Evolutionary conservation across 2,113 vertebrate genomes (phyloP), one percentile per base, ranked within the genome.

Genomic region (Alexandromys fortis): DNA sequence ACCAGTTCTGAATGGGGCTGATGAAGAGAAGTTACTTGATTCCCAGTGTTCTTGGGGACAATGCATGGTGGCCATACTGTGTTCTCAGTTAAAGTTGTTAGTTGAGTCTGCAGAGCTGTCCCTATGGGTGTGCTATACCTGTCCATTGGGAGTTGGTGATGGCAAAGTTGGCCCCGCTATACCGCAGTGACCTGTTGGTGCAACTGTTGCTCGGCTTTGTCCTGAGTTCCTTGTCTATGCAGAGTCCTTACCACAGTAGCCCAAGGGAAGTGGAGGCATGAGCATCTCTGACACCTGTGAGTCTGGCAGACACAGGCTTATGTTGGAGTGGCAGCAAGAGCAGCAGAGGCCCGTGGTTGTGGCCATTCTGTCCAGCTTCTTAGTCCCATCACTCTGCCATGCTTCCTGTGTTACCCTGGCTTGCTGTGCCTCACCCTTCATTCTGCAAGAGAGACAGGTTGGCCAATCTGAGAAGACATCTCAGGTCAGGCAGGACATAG

Each of bases 41-140:
- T 24, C 73, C 7, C 14, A 3, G n/a, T 65, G 68, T 72, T 42
- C 0, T 1, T 1, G 33, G 52, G 47, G 3, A n/a, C 13, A 3
- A 19, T 1, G 7, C 11, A 2, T 7, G 7, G 33, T 3, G 26
- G 58, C 38, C 38, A 85, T 65, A 30, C 38, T 85, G 0, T 7
- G 13, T 12, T 0, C 14, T 22, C 22, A 16, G 0, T 68, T 3
- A 33, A 10, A 1, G 19, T 28, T 3, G 33, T 28, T 7, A 0
- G 7, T 55, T 49, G 9, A 4, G 45, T 13, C 89, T 70, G 12
- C 7, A 61, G 7, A 49, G 30, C 76, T 35, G 65, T 24, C 24
- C 30, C 19, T 58, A 3, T 38, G 22, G 26, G 26, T 0, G 0
- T 21, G 26, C 7, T 16, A 28, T 86, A 47, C 68, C 73, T 49